Evolutionary conservation across 2,888 invertebrate species (phyloP), one percentile per base, ranked within the genome.

Genomic region (Agonopterix alstromeriana): DNA sequence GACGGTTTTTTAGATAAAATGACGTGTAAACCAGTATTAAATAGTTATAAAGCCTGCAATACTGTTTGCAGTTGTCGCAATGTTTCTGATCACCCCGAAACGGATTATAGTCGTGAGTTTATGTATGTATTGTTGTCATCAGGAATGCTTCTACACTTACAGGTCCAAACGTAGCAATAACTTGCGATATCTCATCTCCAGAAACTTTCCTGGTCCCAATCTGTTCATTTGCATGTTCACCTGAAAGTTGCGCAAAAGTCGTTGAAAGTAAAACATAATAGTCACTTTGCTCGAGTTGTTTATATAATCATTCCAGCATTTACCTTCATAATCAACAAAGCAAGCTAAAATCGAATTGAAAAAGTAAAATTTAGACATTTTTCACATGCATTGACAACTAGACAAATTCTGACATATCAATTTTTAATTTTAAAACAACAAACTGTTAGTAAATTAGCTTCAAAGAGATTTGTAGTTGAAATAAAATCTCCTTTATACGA

Each of bases 141-240:
- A 27, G 14, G 10, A 38, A 8, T 41, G 35, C 36, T 27, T 5
- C 27, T 27, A 27, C 27, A 77, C 86, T 82, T 56, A 88, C 88
- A 0, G 84, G 83, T 40, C 85, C 87, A 70, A 87, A 88, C 27
- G 77, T 73, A 38, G 85, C 83, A 42, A 87, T 85, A 17, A 86
- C 85, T 75, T 84, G 76, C 12, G 86, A 76, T 65, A 88, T 83
- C 65, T 88, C 87, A 61, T 87, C 85, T 10, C 77, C 79, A 5
- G 82, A 80, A 35, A 77, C 77, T 63, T 78, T 82, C 44, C 65
- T 77, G 49, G 81, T 76, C 3, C 84, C 85, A 12, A 85, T 77
- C 48, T 84, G 83, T 60, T 85, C 84, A 63, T 82, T 84, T 12
- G 82, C 82, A 78, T 90, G 77, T 75, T 89, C 81, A 64, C 85